Percentiles rank a stretch among this genome's conserved stretches.
These are phyloP conservation scores for Drosophila formosana DNA, from an alignment of 2,888 invertebrate species.

Conservation along the genomic window DNA sequence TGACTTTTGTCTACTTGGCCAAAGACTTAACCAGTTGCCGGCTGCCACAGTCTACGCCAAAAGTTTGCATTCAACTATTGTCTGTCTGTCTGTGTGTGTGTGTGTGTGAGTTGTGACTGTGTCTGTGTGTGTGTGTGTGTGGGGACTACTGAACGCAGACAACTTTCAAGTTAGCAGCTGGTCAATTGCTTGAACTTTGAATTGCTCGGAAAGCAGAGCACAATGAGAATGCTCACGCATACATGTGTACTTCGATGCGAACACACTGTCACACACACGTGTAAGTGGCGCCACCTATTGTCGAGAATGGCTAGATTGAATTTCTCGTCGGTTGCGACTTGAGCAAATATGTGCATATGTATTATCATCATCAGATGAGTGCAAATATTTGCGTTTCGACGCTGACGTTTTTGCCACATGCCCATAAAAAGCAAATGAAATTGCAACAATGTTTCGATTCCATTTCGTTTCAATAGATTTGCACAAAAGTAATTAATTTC, in stretches of 20 bases:
- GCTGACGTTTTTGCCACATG: slow-evolving; percentile 1
- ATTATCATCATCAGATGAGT: slow-evolving; percentile 1
- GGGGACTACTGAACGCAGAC: slow-evolving; percentile 19
- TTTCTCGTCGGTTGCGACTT: neutral
- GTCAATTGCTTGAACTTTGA: slow-evolving; percentile 58
- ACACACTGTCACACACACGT: neutral
- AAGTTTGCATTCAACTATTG: slow-evolving; percentile 53
- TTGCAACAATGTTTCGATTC: slow-evolving; percentile 1
- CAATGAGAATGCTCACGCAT: slow-evolving; percentile 22
- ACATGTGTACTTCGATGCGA: neutral
- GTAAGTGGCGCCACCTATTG: slow-evolving; percentile 31
- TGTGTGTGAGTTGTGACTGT: slow-evolving; percentile 23
- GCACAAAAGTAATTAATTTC: neutral
- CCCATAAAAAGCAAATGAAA: neutral
- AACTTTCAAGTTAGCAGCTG: slow-evolving; percentile 40
- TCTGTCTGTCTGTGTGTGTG: slow-evolving; percentile 1
- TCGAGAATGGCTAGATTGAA: slow-evolving; percentile 1
- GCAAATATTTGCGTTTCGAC: slow-evolving; percentile 5
- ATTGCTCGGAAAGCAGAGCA: slow-evolving; percentile 18
- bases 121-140: slow-evolving; percentile 17
- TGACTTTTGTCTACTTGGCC: slow-evolving; percentile 52
- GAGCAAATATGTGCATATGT: neutral
- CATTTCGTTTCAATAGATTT: slow-evolving; percentile 2
- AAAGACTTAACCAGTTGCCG: slow-evolving; percentile 51
- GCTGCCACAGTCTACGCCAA: slow-evolving; percentile 54